Percentiles rank a stretch among this genome's conserved stretches.
Conservation (phyloP, 2,888 invertebrate genomes). For the Apodemia mormo region DNA sequence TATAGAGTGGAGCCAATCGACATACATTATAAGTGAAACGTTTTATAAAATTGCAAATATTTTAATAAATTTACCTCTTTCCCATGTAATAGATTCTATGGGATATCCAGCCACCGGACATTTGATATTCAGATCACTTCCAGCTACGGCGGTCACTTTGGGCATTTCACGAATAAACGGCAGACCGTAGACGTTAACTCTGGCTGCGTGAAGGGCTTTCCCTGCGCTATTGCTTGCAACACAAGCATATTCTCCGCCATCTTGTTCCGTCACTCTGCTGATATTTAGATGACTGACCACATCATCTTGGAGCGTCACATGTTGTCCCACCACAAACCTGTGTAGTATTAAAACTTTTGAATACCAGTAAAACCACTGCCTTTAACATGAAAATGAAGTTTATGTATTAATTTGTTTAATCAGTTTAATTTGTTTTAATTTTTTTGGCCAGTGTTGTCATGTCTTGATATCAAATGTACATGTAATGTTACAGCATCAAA, state of each 20-base stretch:
- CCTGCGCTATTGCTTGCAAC: slow-evolving; percentile 92
- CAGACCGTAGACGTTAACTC: slow-evolving; percentile 93
- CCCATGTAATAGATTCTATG: slow-evolving; percentile 94
- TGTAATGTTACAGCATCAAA: too few species aligned
- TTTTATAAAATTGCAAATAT: too few species aligned
- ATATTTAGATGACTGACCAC: slow-evolving; percentile 96
- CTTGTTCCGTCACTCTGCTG: slow-evolving; percentile 92
- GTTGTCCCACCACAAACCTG: slow-evolving; percentile 94
- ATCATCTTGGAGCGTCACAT: slow-evolving; percentile 95
- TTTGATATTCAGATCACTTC: slow-evolving; percentile 91
- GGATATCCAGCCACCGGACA: slow-evolving; percentile 95
- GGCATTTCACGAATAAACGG: slow-evolving; percentile 94
- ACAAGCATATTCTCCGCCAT: slow-evolving; percentile 94
- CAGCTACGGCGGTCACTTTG: slow-evolving; percentile 93
- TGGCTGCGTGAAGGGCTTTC: slow-evolving; percentile 89
- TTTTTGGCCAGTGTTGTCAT: slow-evolving; percentile 15
- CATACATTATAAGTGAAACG: too few species aligned
- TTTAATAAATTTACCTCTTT: slow-evolving; percentile 85
- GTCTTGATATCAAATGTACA: background rate
- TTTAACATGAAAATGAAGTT: background rate
- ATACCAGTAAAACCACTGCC: background rate
- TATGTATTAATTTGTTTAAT: background rate
- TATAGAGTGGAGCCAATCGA: too few species aligned
- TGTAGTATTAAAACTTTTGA: background rate
- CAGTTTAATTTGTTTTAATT: too few species aligned